Evolutionary conservation across 2,113 vertebrate species (phyloP).

Genomic region (Corythoichthys intestinalis): DNA sequence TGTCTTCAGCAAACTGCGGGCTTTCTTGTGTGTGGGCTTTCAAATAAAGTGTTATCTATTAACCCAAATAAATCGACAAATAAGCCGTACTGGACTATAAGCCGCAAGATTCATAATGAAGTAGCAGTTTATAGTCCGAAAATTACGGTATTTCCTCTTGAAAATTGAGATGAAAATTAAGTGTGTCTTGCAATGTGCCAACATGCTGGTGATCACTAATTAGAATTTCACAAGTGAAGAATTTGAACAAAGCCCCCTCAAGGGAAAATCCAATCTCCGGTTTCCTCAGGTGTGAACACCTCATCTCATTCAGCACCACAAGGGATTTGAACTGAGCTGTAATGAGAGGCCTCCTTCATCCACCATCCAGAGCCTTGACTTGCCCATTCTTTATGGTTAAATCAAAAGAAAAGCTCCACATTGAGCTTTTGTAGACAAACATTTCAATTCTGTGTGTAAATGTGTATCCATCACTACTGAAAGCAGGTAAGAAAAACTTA

Average conservation of each 20-base stretch:
- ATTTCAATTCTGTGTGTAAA: not conserved
- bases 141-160: too few species aligned
- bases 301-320: not conserved
- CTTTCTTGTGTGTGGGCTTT: too few species aligned
- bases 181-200: not conserved
- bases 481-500: not conserved
- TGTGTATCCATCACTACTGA: not conserved
- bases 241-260: not conserved
- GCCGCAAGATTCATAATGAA: too few species aligned
- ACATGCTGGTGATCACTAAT: not conserved
- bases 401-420: not conserved
- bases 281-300: not conserved
- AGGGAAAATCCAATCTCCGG: not conserved
- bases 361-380: not conserved
- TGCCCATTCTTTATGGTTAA: not conserved
- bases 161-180: too few species aligned
- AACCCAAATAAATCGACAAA: too few species aligned
- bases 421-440: not conserved
- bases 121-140: too few species aligned
- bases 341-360: not conserved
- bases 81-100: too few species aligned
- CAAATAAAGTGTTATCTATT: too few species aligned
- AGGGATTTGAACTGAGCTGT: not conserved
- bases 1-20: too few species aligned
- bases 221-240: not conserved